These are phyloP conservation scores for Necrosyrtes monachus DNA, from an alignment of 2,797 vertebrate genomes.

Conservation along the genomic window DNA sequence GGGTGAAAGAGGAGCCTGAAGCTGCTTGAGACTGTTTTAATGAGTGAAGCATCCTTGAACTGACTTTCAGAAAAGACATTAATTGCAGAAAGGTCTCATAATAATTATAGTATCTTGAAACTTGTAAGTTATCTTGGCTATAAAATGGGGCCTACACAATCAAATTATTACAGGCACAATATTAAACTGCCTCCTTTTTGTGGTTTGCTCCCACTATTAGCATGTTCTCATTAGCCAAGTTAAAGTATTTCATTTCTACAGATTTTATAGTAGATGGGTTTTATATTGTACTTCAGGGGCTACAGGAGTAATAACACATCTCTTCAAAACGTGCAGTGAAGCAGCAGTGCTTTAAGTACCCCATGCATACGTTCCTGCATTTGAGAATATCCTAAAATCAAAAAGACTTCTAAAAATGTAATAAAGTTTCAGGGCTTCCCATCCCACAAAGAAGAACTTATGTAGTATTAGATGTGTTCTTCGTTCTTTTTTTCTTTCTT, in stretches of 20 bases:
- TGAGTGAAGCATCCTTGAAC: constrained; percentile 60
- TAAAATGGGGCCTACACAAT: not conserved
- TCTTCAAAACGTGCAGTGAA: not conserved
- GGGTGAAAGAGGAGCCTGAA: constrained; percentile 31
- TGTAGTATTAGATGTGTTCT: not conserved
- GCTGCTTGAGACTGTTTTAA: constrained; percentile 47
- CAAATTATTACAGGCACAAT: constrained; percentile 3
- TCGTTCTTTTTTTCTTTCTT: rapidly evolving
- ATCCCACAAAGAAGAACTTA: not conserved
- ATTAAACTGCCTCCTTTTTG: constrained; percentile 5
- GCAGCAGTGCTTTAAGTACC: not conserved
- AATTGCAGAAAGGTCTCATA: constrained; percentile 48
- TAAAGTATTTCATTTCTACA: constrained; percentile 25
- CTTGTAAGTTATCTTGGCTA: constrained; percentile 11
- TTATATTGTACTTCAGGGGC: not conserved
- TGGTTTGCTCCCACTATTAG: constrained; percentile 4
- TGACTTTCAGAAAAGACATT: constrained; percentile 63
- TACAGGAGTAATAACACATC: not conserved
- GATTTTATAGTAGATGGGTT: not conserved
- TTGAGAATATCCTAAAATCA: not conserved
- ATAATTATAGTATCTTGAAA: constrained; percentile 45
- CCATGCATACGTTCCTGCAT: not conserved
- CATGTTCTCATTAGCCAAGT: constrained; percentile 21
- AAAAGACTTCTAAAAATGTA: not conserved
- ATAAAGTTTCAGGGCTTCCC: not conserved